Percentiles rank a stretch among this genome's conserved stretches.
Conservation (phyloP, 1,140 invertebrate genomes). For the Drosophila sucinea region DNA sequence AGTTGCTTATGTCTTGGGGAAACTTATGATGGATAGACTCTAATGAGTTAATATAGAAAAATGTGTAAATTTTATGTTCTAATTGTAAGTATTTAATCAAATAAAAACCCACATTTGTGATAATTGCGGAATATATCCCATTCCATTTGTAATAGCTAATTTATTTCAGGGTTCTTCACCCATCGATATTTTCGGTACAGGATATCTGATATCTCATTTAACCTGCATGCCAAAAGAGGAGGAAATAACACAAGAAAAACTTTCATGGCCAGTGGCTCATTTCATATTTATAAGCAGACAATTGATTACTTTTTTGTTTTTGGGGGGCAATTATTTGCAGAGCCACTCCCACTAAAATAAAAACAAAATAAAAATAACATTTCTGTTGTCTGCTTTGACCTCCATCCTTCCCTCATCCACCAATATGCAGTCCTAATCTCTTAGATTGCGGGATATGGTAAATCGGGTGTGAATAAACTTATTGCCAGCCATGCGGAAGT, state of each 20-base stretch:
- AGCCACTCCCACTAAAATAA: constrained; percentile 24
- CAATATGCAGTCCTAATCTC: no score
- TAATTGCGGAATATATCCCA: neutral
- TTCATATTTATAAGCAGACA: constrained; percentile 58
- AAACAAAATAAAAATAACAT: neutral
- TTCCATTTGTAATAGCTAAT: neutral
- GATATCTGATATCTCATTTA: neutral
- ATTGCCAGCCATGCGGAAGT: no score
- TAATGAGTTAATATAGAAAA: no score
- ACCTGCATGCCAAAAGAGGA: constrained; percentile 12
- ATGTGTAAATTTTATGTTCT: no score
- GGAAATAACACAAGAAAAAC: constrained; percentile 10
- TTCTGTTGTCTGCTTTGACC: neutral
- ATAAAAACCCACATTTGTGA: neutral
- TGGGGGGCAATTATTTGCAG: constrained; percentile 51
- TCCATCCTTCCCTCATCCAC: neutral
- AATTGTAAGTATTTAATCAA: no score
- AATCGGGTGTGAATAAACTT: neutral
- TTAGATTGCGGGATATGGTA: neutral
- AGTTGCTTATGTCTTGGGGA: no score
- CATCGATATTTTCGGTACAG: neutral
- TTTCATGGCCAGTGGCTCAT: constrained; percentile 27
- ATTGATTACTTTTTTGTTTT: constrained; percentile 48
- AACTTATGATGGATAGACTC: no score
- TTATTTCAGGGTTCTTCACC: neutral